Evolutionary conservation across 2,113 vertebrate genomes (phyloP), one percentile per base, ranked within the genome.

Genomic region (Romanogobio albipinnatus): DNA sequence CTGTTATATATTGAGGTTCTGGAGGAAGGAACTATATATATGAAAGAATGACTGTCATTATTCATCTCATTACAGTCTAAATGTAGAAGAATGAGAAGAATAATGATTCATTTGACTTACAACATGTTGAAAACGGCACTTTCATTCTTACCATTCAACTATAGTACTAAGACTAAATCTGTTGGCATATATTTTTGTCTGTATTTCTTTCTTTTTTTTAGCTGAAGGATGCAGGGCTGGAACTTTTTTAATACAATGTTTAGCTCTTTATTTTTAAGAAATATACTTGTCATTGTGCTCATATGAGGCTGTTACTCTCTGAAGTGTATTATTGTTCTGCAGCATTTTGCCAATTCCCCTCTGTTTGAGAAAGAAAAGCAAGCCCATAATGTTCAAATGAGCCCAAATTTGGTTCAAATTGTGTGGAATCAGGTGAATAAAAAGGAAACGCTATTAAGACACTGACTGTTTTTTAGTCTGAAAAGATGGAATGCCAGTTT

Each of bases 401-500:
- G 26, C 62, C 59, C 17, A 39, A 78, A 53, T 83, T 83, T 78
- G 53, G 47, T 86, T 49, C 49, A 76, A 79, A 36, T 83, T 56
- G 66, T 36, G 77, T 19, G 51, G 58, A 84, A 74, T 83, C 15
- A 71, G 59, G 24, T 66, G 73, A 74, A 74, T 49, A 79, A 68
- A 62, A 22, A 10, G 22, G 26, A 64, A 66, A 84, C 9, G 33
- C 11, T 61, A 76, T 73, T 43, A 62, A 49, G 53, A 73, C 74
- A 17, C 33, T 29, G 58, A 66, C 29, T 13, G n/a, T 58, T 86
- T 56, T 73, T 45, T 74, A 61, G 70, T 73, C 64, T 68, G 14
- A 62, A 71, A 73, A 82, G 56, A 83, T 68, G 26, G 26, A 84
- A 73, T 59, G 47, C 29, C 13, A 22, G 82, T 66, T 86, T 84